These are phyloP conservation scores for Balearica regulorum DNA, from an alignment of 2,797 vertebrate genomes.

Conservation along the genomic window DNA sequence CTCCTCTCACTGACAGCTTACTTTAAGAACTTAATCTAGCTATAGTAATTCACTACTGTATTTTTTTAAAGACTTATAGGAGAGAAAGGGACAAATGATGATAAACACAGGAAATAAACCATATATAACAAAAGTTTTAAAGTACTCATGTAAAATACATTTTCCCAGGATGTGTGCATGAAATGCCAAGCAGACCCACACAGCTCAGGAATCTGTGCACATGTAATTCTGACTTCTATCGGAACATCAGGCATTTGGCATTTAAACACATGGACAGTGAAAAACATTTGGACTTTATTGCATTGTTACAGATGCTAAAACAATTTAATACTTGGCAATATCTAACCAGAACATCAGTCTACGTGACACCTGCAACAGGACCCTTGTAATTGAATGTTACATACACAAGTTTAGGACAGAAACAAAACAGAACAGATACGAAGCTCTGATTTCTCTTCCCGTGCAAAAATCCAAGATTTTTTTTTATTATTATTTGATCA, in stretches of 20 bases:
- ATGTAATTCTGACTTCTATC: background rate
- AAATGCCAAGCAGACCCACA: background rate
- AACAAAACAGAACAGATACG: background rate
- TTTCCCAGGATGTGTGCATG: background rate
- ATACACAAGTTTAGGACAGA: background rate
- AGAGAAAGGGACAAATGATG: background rate
- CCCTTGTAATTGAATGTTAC: background rate
- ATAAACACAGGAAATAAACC: background rate
- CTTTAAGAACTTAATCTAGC: background rate
- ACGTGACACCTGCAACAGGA: background rate
- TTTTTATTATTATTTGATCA: background rate
- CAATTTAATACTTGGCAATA: background rate
- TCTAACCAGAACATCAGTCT: background rate
- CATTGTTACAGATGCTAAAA: background rate
- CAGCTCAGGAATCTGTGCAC: background rate
- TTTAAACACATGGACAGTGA: background rate
- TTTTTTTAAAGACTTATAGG: background rate
- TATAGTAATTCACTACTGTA: background rate
- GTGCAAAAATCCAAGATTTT: background rate
- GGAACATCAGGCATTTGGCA: background rate
- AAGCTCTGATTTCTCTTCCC: background rate
- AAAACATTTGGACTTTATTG: background rate
- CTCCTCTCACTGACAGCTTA: background rate
- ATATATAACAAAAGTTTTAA: background rate
- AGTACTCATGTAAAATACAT: background rate